Base-by-base conservation (phyloP, 1,140 invertebrate species). In the Papilio xuthus region DNA sequence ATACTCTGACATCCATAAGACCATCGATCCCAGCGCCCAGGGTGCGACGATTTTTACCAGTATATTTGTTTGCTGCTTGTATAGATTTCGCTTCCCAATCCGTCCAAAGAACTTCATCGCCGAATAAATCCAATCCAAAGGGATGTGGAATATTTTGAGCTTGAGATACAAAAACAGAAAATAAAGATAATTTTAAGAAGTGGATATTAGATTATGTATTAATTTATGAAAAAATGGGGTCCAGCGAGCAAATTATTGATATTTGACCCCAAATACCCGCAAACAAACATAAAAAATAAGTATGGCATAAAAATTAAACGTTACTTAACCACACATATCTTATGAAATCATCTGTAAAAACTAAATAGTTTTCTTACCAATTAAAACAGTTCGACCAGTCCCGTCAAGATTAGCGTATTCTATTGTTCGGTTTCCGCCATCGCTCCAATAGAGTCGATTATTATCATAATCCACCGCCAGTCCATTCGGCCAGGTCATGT, bases 71-170 rank as follows among this genome's bases (percentile, higher is more conserved):
- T 8, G 97, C 96, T 47, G 95, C 95, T 90, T 97, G 96, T 37
- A 98, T 97, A 10, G 96, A 96, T 76, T 95, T 94, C 0, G 96
- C 97, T 6, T 96, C 95, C 96, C 97, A 97, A 85, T 99, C 98
- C 0, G 97, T 97, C 97, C 98, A 99, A 84, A 97, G 98, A 0
- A 99, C 95, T 77, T 96, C 95, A 73, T 98, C 96, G 47, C 97
- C 97, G 90, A 97, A 97, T 1, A 99, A 95, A 70, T 97, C 96
- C 76, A 99, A 87, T 0, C 97, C 97, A 90, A 98, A 98, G 0
- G 98, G 98, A 94, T 98, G 97, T 0, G 96, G 96, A 4, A 98
- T 87, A 74, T 95, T 94, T 83, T 93, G 85, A 79, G 93, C 95
- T 94, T 67, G 1, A 67, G 70, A 28, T 28, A 80, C 60, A 70